Evolutionary conservation across 2,797 vertebrate genomes (phyloP).

Genomic region (Enteromius viviparus): DNA sequence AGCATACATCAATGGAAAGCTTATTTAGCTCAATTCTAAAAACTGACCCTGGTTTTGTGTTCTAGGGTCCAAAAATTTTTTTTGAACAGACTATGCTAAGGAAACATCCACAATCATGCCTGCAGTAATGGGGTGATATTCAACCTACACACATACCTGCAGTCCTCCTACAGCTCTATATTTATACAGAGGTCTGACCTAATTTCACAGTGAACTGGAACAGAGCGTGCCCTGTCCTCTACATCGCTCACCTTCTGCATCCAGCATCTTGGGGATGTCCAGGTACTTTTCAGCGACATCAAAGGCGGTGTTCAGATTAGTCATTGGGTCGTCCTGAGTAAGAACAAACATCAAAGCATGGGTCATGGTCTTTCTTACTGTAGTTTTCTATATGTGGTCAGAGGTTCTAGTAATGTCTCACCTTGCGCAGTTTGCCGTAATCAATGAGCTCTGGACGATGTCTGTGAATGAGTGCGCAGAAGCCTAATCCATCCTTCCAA

Average conservation of each 20-base stretch:
- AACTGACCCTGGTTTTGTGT: not conserved
- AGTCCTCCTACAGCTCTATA: constrained; percentile 40
- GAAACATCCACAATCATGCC: not conserved
- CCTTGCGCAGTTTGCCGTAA: constrained; percentile 96
- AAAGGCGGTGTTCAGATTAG: constrained; percentile 94
- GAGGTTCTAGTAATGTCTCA: constrained; percentile 60
- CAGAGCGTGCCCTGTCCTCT: constrained; percentile 19
- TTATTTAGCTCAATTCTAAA: too few relatives aligned
- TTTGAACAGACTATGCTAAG: not conserved
- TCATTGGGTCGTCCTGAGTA: constrained; percentile 89
- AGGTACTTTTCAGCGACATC: constrained; percentile 93
- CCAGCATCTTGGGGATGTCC: constrained; percentile 97
- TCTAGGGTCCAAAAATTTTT: not conserved
- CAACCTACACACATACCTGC: constrained; percentile 41
- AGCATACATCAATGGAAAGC: not conserved
- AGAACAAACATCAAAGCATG: not conserved
- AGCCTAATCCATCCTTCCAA: constrained; percentile 98
- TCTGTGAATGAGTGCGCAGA: constrained; percentile 97
- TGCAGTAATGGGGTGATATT: constrained; percentile 11
- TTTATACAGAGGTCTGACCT: constrained; percentile 43
- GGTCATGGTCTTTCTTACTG: not conserved
- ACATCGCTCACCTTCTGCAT: constrained; percentile 87
- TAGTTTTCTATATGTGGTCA: not conserved
- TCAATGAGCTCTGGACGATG: constrained; percentile 98
- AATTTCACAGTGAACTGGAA: constrained; percentile 32